phyloP scores from a whole-genome alignment of 2,113 vertebrate genomes.

The Periophthalmodon schlosseri region DNA sequence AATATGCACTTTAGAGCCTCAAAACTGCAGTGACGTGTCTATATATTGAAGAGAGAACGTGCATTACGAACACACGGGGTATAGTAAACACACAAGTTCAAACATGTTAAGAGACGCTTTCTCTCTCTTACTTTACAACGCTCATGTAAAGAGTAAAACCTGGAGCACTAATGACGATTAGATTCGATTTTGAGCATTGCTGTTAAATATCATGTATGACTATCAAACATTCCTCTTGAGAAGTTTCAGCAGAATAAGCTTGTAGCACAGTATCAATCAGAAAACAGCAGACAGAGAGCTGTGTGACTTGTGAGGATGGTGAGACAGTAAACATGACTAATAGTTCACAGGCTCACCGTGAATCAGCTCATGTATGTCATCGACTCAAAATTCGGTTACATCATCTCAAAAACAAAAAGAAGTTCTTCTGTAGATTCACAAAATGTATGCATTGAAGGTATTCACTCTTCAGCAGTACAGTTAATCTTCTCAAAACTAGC shows the following conservation, averaged over 20 bases:
- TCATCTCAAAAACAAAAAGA: not conserved
- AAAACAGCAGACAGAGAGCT: not conserved
- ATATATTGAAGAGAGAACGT: not conserved
- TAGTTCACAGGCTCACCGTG: not conserved
- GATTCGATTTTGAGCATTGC: too few species aligned
- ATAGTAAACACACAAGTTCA: not conserved
- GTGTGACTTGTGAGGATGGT: not conserved
- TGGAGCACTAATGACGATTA: not conserved
- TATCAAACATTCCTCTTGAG: too few species aligned
- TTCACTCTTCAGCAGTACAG: too few species aligned
- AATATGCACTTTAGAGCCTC: not conserved
- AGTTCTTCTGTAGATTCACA: not conserved
- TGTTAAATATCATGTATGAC: too few species aligned
- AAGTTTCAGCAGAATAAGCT: too few species aligned
- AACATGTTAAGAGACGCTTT: not conserved
- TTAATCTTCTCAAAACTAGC: too few species aligned
- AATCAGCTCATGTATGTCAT: constrained; percentile 5
- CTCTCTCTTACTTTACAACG: not conserved
- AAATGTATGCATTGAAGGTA: too few species aligned
- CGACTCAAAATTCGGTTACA: not conserved
- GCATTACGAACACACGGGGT: not conserved
- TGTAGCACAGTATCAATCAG: not conserved
- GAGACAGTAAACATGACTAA: constrained; percentile 23
- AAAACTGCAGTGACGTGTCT: not conserved
- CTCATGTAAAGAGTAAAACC: not conserved